Evolutionary conservation across 2,888 invertebrate species (phyloP), one percentile per base, ranked within the genome.

Genomic region (Nomada ferruginata): DNA sequence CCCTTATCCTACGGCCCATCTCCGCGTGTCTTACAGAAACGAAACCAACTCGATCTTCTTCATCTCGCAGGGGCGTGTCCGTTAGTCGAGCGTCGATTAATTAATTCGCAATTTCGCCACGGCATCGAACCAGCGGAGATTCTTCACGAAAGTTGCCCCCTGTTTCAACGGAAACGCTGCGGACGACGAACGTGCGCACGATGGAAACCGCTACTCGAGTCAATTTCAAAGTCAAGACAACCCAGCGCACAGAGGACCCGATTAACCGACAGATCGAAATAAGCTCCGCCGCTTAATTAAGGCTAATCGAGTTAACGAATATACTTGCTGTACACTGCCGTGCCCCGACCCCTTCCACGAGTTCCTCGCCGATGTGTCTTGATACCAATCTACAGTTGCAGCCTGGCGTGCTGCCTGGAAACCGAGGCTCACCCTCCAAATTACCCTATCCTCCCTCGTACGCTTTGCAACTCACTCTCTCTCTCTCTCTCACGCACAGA

Each of bases 271-370:
- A 86, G 84, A 86, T 86, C 86, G 86, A 82, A 86, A 86, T 86
- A 86, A 86, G 86, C 86, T 69, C 57, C 60, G 74, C 73, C 82
- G 86, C 84, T 86, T 86, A 86, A 86, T 86, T 86, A 86, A 86
- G 73, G 84, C 84, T 86, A 86, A 86, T 86, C 86, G 86, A 86
- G 86, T 86, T 86, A 86, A 86, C 86, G 86, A 86, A 85, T 83
- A 85, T 80, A 85, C 83, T 79, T 77, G 85, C 68, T 72, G 71
- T 74, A 83, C 74, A 74, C 72, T 59, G 74, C 65, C 59, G 11
- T 59, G 18, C 29, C 44, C 63, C 47, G 29, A 61, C 36, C 47
- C 75, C 79, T 50, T 72, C 36, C 23, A 50, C 69, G 55, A 66
- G 66, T 29, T 65, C 69, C 61, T 59, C 60, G 74, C 71, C 82